Evolutionary conservation across 2,797 vertebrate genomes (phyloP).

Genomic region (Acanthornis magna): DNA sequence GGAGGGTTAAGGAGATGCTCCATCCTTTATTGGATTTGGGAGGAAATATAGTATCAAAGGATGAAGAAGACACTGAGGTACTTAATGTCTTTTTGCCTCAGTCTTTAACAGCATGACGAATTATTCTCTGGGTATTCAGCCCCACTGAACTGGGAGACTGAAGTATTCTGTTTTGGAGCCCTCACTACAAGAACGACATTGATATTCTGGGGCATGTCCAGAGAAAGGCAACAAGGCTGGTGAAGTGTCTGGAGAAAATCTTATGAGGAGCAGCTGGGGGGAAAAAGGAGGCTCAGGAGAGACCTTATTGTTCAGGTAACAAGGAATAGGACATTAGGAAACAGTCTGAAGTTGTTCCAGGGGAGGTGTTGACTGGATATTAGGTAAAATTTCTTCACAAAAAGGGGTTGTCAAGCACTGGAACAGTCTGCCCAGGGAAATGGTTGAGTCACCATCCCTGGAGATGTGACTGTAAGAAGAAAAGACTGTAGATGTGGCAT

Average conservation of each 20-base stretch:
- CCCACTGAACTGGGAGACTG: background rate
- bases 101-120: background rate
- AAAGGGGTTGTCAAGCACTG: background rate
- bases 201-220: rapidly evolving
- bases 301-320: background rate
- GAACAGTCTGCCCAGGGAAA: background rate
- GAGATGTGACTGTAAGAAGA: background rate
- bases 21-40: background rate
- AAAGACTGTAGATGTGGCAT: background rate
- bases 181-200: background rate
- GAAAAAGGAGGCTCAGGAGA: background rate
- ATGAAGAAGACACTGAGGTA: background rate
- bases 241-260: background rate
- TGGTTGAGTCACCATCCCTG: background rate
- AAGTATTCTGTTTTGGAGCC: background rate
- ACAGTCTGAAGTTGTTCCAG: background rate
- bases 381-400: background rate
- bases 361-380: background rate
- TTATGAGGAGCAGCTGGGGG: background rate
- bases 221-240: background rate
- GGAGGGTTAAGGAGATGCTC: background rate
- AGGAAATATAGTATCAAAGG: background rate
- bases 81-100: background rate
- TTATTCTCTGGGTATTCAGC: background rate
- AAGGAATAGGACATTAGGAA: background rate